Base-by-base conservation (phyloP, 2,888 invertebrate species). In the Epistrophe grossulariae region DNA sequence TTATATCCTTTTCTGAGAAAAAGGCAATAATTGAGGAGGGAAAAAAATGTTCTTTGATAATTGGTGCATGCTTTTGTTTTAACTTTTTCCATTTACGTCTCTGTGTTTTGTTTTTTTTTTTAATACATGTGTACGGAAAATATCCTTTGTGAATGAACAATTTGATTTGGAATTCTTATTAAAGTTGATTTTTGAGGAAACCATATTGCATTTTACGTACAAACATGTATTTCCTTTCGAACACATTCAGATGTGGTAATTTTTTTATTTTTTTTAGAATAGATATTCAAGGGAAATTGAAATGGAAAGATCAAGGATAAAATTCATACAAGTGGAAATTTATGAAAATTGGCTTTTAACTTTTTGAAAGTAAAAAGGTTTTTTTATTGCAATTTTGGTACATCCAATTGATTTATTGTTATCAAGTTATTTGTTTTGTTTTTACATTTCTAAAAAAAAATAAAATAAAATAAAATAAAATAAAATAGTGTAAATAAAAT, bases 21-120 rank as follows among this genome's bases (percentile, higher is more conserved):
- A 28, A 43, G 43, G 40, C 40, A 70, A 68, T 70, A 40, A 74
- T 68, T 80, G 80, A 52, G 24, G 59, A 74, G 70, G 35, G 31
- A 59, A 31, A 31, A 48, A 62, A 62, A 11, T 40, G 28, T 24
- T 55, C 74, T 62, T 80, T 80, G 59, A 72, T 79, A 80, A 80
- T 74, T 80, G 74, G 52, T 74, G 80, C 68, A 68, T 80, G 74
- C 59, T 79, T 68, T 66, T 55, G 50, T 35, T 80, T 74, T 59
- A 50, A 59, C 40, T 10, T 59, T 48, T 66, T 68, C 13, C 38
- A 19, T 35, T 55, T 8, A 19, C n/a, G 19, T 48, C 52, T 70
- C 38, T 55, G 55, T 43, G 11, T n/a, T 38, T 0, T 8, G 1
- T 19, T 13, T 38, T 19, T 9, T 60, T 38, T 60, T 40, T 24